Evolutionary conservation across 2,113 vertebrate genomes (phyloP).

Genomic region (Acrocephalus arundinaceus): DNA sequence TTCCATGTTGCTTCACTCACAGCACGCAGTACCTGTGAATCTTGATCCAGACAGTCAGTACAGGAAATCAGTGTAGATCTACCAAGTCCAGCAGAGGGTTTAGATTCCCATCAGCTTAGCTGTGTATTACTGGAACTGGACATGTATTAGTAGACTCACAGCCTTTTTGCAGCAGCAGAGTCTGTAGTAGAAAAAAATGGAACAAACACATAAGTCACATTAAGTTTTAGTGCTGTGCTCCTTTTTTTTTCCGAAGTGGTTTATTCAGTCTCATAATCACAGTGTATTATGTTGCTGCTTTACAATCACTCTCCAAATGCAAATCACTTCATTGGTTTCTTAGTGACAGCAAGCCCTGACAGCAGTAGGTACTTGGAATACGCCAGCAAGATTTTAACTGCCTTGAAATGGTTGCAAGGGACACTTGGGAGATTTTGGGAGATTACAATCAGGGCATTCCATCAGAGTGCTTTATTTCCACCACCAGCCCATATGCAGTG

Average conservation of each 20-base stretch:
- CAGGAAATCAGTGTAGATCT: background rate
- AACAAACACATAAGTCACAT: background rate
- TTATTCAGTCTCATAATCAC: slow-evolving; percentile 50
- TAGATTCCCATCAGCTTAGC: background rate
- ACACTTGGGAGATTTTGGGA: background rate
- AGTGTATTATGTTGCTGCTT: slow-evolving; percentile 55
- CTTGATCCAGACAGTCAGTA: background rate
- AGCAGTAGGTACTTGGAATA: slow-evolving; percentile 46
- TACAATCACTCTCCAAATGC: slow-evolving; percentile 60
- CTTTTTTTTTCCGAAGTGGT: background rate
- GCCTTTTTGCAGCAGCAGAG: background rate
- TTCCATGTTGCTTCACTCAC: background rate
- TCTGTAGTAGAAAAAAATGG: background rate
- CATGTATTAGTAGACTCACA: background rate
- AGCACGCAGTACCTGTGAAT: background rate
- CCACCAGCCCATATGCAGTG: background rate
- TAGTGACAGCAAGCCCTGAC: slow-evolving; percentile 27
- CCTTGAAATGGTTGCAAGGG: slow-evolving; percentile 14
- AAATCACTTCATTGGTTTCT: slow-evolving; percentile 32
- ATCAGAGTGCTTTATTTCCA: slow-evolving; percentile 36
- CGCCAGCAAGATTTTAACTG: slow-evolving; percentile 11
- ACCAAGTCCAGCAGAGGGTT: background rate
- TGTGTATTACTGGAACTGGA: background rate
- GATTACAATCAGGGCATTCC: slow-evolving; percentile 55
- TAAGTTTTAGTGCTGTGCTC: background rate